phyloP scores from a whole-genome alignment of 2,888 invertebrate genomes.

The Leptogaster cylindrica region DNA sequence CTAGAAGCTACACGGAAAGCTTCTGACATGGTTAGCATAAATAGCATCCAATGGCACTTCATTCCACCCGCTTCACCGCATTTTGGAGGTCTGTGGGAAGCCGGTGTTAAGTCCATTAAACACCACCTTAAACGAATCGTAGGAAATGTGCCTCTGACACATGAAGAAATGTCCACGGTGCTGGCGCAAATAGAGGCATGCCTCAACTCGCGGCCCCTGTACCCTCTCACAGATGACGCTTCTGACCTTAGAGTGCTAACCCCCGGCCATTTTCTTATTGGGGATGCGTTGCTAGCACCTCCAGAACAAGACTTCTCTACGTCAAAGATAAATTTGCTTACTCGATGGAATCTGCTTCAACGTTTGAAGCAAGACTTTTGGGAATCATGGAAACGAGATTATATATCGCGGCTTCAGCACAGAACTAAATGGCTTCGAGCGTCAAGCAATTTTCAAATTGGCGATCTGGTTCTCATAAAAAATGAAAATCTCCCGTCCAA shows the following conservation, averaged over 20 bases:
- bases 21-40: background rate
- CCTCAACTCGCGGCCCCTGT: too few species aligned
- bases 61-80: too few species aligned
- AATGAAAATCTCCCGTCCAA: background rate
- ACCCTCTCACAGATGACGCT: background rate
- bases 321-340: background rate
- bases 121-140: too few species aligned
- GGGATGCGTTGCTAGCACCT: background rate
- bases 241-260: background rate
- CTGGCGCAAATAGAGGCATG: slow-evolving; percentile 1
- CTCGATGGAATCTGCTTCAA: slow-evolving; percentile 6
- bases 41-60: slow-evolving; percentile 49
- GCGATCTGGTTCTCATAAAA: background rate
- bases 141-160: background rate
- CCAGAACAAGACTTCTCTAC: background rate
- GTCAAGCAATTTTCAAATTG: background rate
- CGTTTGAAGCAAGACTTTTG: slow-evolving; percentile 5
- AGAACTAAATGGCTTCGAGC: background rate
- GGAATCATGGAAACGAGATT: background rate
- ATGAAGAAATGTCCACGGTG: slow-evolving; percentile 25
- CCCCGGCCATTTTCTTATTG: slow-evolving; percentile 20
- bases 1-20: background rate
- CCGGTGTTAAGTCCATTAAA: slow-evolving; percentile 18
- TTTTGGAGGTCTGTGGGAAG: slow-evolving; percentile 49
- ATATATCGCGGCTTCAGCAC: background rate